A percentile compares a stretch with the other conserved stretches of the same genome.
Conservation (phyloP, 2,888 invertebrate species). For the Agrotis ipsilon region DNA sequence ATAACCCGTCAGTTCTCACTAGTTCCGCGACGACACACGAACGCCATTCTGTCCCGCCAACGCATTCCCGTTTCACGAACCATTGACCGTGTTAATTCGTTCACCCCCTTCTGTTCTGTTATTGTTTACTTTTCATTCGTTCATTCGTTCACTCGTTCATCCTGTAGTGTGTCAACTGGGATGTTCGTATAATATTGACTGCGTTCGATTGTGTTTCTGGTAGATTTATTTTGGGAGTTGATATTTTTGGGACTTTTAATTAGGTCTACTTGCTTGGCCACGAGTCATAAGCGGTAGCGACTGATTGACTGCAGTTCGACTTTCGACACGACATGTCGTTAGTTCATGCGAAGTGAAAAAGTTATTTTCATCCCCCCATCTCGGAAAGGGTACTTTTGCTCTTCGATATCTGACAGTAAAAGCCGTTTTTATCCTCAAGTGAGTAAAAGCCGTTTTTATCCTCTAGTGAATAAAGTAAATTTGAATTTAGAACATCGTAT, state of each 20-base stretch:
- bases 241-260: slow-evolving; percentile 22
- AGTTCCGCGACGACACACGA: slow-evolving; percentile 31
- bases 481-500: too few species aligned
- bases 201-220: slow-evolving; percentile 13
- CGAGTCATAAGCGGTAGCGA: neutral
- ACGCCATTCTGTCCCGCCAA: slow-evolving; percentile 18
- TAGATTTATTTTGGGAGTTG: neutral
- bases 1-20: slow-evolving; percentile 22
- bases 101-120: slow-evolving; percentile 45
- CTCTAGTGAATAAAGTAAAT: too few species aligned
- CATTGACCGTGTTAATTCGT: slow-evolving; percentile 63
- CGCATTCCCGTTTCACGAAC: slow-evolving; percentile 61
- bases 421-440: too few species aligned
- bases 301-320: neutral
- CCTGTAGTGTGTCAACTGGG: slow-evolving; percentile 22
- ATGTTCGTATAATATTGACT: slow-evolving; percentile 17
- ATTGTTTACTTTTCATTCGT: slow-evolving; percentile 60
- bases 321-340: too few species aligned
- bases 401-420: too few species aligned
- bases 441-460: too few species aligned
- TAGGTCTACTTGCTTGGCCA: neutral
- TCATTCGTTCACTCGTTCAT: slow-evolving; percentile 38
- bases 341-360: too few species aligned
- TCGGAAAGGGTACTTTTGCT: too few species aligned
- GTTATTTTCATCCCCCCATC: too few species aligned